Evolutionary conservation across 2,113 vertebrate species (phyloP), one percentile per base, ranked within the genome.

Genomic region (Lycocorax pyrrhopterus): DNA sequence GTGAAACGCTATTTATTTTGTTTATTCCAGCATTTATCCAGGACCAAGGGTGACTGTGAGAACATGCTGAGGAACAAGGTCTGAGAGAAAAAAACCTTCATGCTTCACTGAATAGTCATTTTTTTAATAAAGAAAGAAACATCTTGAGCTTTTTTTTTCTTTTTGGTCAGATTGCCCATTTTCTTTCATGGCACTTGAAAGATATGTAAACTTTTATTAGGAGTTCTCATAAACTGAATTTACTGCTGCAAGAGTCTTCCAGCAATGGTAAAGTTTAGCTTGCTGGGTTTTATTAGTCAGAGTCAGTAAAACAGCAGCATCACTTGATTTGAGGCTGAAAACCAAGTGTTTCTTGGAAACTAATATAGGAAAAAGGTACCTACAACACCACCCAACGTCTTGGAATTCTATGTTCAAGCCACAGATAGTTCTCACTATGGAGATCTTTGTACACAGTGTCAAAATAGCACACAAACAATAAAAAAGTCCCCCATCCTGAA

Each of bases 361-460:
- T 13, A 89, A 77, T 66, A 16, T 74, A 96, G 95, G 94, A 97
- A 97, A 97, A 96, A 97, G 90, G 82, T 96, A 96, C 89, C 91
- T 95, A 94, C 77, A 85, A 51, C 43, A 91, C 96, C 71, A 68
- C 79, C 92, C 93, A 84, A 46, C 4, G 18, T 47, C 82, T 69
- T 92, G 84, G 87, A 88, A 95, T 95, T 96, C 95, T 32, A 1
- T 81, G 64, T 49, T 94, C 82, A 94, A 93, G 87, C 76, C 87
- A 93, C 97, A 96, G 97, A 97, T 93, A 97, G 66, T 71, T 95
- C 93, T 98, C 96, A 35, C 97, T 96, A 96, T 98, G 96, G 97
- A 82, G 94, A 97, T 97, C 94, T 95, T 82, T 20, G 77, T 91
- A 97, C 96, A 98, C 96, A 97, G 56, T 86, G 95, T 87, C 97